Conservation (phyloP, 1,140 invertebrate species). For the Drosophila ananassae region DNA sequence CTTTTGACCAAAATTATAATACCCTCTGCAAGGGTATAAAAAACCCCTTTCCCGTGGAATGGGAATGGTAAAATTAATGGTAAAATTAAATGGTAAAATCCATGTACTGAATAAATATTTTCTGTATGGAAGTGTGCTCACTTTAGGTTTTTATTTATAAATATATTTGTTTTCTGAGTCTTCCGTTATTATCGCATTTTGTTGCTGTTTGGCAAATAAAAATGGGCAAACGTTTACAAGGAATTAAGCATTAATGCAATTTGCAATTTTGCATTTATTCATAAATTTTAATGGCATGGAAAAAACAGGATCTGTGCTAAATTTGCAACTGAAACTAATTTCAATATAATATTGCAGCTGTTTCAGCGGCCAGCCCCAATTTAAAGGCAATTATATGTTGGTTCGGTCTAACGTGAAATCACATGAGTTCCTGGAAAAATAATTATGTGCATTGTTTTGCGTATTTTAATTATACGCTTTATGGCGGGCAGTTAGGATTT, state of each 20-base stretch:
- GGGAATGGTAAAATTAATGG: no score
- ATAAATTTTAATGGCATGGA: slow-evolving; percentile 62
- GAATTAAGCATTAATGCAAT: slow-evolving; percentile 77
- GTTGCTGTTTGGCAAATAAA: slow-evolving; percentile 41
- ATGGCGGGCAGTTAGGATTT: background rate
- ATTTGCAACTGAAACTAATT: slow-evolving; percentile 37
- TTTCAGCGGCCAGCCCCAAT: slow-evolving; percentile 7
- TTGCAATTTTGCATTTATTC: slow-evolving; percentile 53
- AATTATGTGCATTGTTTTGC: background rate
- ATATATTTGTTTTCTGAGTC: background rate
- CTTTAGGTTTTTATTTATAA: slow-evolving; percentile 7
- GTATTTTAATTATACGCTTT: background rate
- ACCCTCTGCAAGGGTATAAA: no score
- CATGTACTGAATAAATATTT: slow-evolving; percentile 1
- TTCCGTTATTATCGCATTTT: slow-evolving; percentile 37
- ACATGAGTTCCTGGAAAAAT: background rate
- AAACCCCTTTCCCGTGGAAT: no score
- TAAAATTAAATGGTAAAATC: no score
- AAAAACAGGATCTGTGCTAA: slow-evolving; percentile 55
- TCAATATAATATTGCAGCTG: slow-evolving; percentile 26
- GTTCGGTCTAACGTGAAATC: background rate
- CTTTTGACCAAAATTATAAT: no score
- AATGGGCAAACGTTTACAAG: slow-evolving; percentile 57
- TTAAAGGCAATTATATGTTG: slow-evolving; percentile 27
- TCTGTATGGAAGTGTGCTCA: background rate